Conservation (phyloP, 2,888 invertebrate species). For the Ypsolopha scabrella region DNA sequence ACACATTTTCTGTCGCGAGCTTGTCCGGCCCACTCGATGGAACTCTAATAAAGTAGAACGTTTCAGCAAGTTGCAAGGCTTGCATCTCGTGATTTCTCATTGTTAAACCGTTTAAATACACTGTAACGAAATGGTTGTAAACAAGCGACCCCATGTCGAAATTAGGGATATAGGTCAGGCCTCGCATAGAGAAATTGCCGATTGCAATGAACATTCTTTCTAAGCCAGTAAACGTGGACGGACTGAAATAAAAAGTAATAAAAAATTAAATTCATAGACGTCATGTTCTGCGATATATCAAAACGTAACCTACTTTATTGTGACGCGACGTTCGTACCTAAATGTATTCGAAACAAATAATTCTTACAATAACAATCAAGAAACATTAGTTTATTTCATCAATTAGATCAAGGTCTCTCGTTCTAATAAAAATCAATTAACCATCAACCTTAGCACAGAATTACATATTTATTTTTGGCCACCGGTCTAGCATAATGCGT, state of each 20-base stretch:
- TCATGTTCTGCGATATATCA: neutral
- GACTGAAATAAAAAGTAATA: too few relatives aligned
- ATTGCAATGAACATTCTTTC: slow-evolving; percentile 9
- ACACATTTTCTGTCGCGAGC: too few relatives aligned
- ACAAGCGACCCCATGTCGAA: slow-evolving; percentile 20
- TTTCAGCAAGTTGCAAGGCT: too few relatives aligned
- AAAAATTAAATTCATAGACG: neutral
- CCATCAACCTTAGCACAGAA: slow-evolving; percentile 5
- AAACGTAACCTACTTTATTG: neutral
- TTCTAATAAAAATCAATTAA: slow-evolving; percentile 4
- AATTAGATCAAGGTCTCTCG: slow-evolving; percentile 46
- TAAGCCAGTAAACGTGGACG: neutral
- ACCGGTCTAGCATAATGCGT: slow-evolving; percentile 46
- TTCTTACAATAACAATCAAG: neutral
- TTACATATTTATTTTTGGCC: slow-evolving; percentile 12
- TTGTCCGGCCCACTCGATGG: too few relatives aligned
- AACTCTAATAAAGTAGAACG: too few relatives aligned
- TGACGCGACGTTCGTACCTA: neutral
- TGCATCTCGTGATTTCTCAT: too few relatives aligned
- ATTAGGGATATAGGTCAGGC: slow-evolving; percentile 44
- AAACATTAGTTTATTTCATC: slow-evolving; percentile 14
- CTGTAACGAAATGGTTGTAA: slow-evolving; percentile 21
- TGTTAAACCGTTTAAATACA: neutral
- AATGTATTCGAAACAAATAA: neutral
- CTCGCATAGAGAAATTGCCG: slow-evolving; percentile 10